Base-by-base conservation (phyloP, 1,140 invertebrate species). In the Hermetia illucens region DNA sequence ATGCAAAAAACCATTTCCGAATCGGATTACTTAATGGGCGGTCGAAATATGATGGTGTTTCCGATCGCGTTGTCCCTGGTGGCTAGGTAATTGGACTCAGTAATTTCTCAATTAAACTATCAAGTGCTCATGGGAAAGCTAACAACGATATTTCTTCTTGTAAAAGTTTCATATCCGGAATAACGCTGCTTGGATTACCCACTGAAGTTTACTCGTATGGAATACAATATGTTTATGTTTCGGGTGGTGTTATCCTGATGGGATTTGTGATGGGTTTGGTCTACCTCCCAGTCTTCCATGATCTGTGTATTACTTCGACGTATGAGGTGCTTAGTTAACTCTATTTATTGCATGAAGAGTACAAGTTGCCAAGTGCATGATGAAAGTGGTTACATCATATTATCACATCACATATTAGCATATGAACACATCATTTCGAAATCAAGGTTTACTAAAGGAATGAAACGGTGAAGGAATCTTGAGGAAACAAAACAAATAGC, bases 191-290 rank as follows among this genome's bases (percentile, higher is more conserved):
- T 2, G 89, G 89, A 4, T 68, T 87, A 1, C 89, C 90, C 1
- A 82, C 87, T 0, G 90, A 95, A 65, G 83, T 93, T 53, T 94
- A 94, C 49, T 75, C 79, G 2, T 87, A 84, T 51, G 88, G 87
- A 1, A 84, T 80, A 0, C 80, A 88, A 50, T 86, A 84, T 48
- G 55, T 75, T 2, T 77, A 72, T 44, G 71, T 80, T 6, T 56
- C 70, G 2, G 51, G 70, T 15, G 73, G 72, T 2, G 70, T 80
- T 21, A 55, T 82, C 4, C 47, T 80, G 5, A 77, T 79, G 55
- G 74, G 74, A 16, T 50, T 81, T 6, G 59, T 77, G 0, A 76
- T 86, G 62, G 72, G 74, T 0, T 68, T 72, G 39, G 66, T 69
- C 13, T 69, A 61, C 39, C 67, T 92, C 8, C 88, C 88, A 2